These are phyloP conservation scores for Acestrorhynchus altus DNA, from an alignment of 2,797 vertebrate genomes.

Conservation along the genomic window DNA sequence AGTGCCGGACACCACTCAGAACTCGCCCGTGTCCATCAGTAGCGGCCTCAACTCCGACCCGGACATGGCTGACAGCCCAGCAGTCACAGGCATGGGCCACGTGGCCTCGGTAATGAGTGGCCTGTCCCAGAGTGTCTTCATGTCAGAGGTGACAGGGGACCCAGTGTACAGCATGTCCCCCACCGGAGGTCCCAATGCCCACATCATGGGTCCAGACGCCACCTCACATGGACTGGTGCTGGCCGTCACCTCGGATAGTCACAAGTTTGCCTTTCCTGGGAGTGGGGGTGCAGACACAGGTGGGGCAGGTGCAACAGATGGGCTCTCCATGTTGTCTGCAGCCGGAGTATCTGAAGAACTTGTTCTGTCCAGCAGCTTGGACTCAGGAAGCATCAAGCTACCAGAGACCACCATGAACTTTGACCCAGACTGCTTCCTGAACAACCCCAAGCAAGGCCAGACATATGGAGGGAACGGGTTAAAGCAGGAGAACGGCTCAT, in stretches of 20 bases:
- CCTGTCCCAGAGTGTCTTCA: slow-evolving; percentile 96
- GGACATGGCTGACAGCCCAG: slow-evolving; percentile 95
- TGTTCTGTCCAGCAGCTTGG: slow-evolving; percentile 95
- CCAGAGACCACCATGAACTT: slow-evolving; percentile 98
- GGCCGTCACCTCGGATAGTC: slow-evolving; percentile 91
- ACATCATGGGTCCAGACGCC: slow-evolving; percentile 92
- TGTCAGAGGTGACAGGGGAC: slow-evolving; percentile 96
- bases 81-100: slow-evolving; percentile 93
- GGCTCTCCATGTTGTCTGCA: slow-evolving; percentile 89
- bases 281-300: slow-evolving; percentile 71
- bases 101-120: slow-evolving; percentile 96
- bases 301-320: slow-evolving; percentile 79
- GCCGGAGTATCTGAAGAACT: slow-evolving; percentile 93
- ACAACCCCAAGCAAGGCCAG: slow-evolving; percentile 99
- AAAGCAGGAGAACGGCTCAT: slow-evolving; percentile 86
- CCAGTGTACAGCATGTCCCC: slow-evolving; percentile 98
- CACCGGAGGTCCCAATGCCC: slow-evolving; percentile 89
- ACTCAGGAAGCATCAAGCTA: slow-evolving; percentile 88
- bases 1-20: slow-evolving; percentile 98
- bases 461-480: slow-evolving; percentile 95
- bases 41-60: slow-evolving; percentile 98
- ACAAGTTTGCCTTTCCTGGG: slow-evolving; percentile 96
- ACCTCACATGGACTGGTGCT: slow-evolving; percentile 91
- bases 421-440: slow-evolving; percentile 99
- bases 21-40: slow-evolving; percentile 98